phyloP scores from a whole-genome alignment of 2,113 vertebrate genomes.

The Silurus glanis region DNA sequence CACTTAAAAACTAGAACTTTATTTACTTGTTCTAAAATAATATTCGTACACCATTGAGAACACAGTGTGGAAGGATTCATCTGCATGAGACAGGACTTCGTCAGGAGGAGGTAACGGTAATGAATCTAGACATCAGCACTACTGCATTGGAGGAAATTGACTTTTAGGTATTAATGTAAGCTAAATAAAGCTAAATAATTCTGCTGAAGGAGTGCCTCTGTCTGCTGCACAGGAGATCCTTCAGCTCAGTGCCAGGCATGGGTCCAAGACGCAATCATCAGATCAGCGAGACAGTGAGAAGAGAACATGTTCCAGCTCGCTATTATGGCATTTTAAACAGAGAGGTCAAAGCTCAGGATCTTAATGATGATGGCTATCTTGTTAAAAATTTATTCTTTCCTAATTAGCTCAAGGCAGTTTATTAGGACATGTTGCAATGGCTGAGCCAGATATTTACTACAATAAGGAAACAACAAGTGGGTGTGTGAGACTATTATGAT shows the following conservation, averaged over 20 bases:
- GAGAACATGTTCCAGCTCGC: constrained; percentile 20
- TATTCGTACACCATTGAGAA: not conserved
- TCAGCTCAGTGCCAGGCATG: constrained; percentile 12
- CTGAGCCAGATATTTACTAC: not conserved
- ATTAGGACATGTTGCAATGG: not conserved
- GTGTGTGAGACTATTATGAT: not conserved
- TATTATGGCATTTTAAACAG: not conserved
- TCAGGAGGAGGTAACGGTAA: constrained; percentile 24
- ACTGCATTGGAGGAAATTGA: constrained; percentile 27
- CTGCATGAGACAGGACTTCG: constrained; percentile 13
- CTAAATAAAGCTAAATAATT: constrained; percentile 17
- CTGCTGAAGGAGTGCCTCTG: constrained; percentile 1
- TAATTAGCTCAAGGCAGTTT: not conserved
- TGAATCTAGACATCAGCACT: constrained; percentile 32
- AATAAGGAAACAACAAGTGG: not conserved
- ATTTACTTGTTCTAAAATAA: not conserved
- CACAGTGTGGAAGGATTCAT: constrained; percentile 13
- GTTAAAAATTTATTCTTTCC: not conserved
- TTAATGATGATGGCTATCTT: not conserved
- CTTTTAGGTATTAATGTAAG: constrained; percentile 5
- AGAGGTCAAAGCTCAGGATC: not conserved
- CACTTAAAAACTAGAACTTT: not conserved
- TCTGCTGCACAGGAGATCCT: not conserved
- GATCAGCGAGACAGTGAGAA: not conserved
- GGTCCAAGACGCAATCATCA: constrained; percentile 15